Evolutionary conservation across 2,888 invertebrate genomes (phyloP), one percentile per base, ranked within the genome.

Genomic region (Blera fallax): DNA sequence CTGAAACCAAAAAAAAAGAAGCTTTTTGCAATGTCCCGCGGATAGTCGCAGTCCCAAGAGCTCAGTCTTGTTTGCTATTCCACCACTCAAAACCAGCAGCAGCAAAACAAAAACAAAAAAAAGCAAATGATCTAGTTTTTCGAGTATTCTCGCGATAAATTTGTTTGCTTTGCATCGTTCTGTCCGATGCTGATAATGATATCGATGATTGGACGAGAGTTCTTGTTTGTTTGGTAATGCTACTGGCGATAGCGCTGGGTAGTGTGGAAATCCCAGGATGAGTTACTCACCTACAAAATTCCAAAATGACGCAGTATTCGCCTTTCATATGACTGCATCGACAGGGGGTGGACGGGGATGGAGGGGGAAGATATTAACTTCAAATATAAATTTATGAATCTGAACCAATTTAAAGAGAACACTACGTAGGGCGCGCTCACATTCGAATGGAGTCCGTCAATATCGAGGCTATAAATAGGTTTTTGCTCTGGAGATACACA

Each of bases 81-180:
- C 10, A 11, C 43, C 67, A 52, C 16, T 54, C 60, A 40, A 70
- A 64, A 11, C 52, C 29, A 54, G 11, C 43, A 45, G 7, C 60
- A 40, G 14, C 43, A 21, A n/a, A 10, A 70, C 37, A 34, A 70
- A 60, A 52, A 52, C 54, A 29, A 10, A 34, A 8, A 5, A 34
- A 8, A 34, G 27, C 45, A 48, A 73, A 50, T 84, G 79, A 74
- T 84, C 73, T 84, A 84, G 83, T 84, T 84, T 64, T 78, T 83
- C 83, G 45, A 83, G 83, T 74, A 79, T 70, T 50, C 37, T 18
- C 56, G 58, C 29, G 77, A 72, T 77, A 67, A 83, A 52, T 82
- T 82, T 77, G 52, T 83, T 77, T 77, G 62, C 77, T 77, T 77
- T 48, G 40, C 56, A 76, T 70, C 76, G n/a, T 50, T 11, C 34